phyloP scores from a whole-genome alignment of 2,797 vertebrate genomes.

The Meriones psammophilus region DNA sequence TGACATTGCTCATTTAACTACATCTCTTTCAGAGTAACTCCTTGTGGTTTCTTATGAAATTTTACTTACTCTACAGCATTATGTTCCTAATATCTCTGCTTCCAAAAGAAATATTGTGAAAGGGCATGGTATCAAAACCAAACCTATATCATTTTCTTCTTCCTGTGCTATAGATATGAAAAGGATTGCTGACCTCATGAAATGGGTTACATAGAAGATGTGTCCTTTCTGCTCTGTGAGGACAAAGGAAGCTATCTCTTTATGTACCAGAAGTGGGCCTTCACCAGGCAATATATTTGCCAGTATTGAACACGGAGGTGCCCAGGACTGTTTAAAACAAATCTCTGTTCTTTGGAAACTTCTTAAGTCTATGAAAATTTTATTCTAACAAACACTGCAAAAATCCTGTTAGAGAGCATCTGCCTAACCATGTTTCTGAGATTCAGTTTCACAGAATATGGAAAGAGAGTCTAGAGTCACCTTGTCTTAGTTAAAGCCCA shows the following conservation, averaged over 20 bases:
- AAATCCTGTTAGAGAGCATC: background rate
- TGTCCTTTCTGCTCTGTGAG: background rate
- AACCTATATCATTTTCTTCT: background rate
- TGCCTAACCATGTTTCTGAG: background rate
- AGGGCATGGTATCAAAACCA: background rate
- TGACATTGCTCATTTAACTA: background rate
- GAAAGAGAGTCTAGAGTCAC: background rate
- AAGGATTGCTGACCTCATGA: background rate
- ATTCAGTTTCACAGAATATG: background rate
- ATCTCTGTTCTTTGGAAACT: background rate
- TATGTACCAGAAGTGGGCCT: background rate
- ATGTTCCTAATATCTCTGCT: background rate
- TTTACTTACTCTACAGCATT: background rate
- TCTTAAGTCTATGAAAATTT: background rate
- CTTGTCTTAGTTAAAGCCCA: constrained; percentile 13
- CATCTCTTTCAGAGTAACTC: background rate
- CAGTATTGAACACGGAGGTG: background rate
- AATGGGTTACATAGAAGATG: background rate
- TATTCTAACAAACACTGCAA: background rate
- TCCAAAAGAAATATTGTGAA: constrained; percentile 6
- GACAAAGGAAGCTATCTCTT: background rate
- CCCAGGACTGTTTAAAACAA: background rate
- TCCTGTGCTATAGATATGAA: background rate
- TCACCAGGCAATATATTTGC: background rate
- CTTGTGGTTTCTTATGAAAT: background rate